Conservation (phyloP, 2,113 vertebrate genomes). For the Synchiropus splendidus region DNA sequence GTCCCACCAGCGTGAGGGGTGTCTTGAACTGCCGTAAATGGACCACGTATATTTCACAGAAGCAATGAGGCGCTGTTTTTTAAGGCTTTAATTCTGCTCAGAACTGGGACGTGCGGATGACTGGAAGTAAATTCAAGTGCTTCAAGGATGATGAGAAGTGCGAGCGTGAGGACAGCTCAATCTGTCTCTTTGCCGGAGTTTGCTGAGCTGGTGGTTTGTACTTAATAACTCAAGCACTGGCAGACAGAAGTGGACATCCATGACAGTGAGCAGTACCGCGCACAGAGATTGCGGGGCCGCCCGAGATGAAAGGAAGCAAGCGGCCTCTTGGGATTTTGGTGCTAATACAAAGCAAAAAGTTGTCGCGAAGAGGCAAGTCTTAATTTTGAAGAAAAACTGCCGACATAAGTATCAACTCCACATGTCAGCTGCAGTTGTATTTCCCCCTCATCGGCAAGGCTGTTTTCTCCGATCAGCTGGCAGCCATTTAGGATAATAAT, state of each 20-base stretch:
- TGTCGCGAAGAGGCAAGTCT: too few relatives aligned
- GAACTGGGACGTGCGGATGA: constrained; percentile 14
- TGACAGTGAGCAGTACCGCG: constrained; percentile 36
- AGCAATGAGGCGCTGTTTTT: not conserved
- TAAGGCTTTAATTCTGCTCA: not conserved
- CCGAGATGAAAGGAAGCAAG: constrained; percentile 17
- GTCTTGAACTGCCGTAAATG: not conserved
- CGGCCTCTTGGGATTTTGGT: not conserved
- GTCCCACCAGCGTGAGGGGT: too few relatives aligned
- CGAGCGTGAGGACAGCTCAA: constrained; percentile 32
- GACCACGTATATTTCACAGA: not conserved
- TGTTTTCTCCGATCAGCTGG: too few relatives aligned
- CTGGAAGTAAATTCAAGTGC: constrained; percentile 34
- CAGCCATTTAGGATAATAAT: too few relatives aligned
- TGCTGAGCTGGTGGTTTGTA: constrained; percentile 46
- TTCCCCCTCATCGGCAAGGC: too few relatives aligned
- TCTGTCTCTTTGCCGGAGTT: constrained; percentile 43
- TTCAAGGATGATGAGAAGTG: constrained; percentile 46
- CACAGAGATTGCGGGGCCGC: not conserved
- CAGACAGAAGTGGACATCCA: constrained; percentile 16
- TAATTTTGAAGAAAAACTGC: too few relatives aligned
- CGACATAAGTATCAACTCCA: too few relatives aligned
- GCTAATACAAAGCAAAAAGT: too few relatives aligned
- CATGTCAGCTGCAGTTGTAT: too few relatives aligned
- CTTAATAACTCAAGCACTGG: constrained; percentile 38